Conservation (phyloP, 2,888 invertebrate genomes). For the Eupithecia abbreviata region DNA sequence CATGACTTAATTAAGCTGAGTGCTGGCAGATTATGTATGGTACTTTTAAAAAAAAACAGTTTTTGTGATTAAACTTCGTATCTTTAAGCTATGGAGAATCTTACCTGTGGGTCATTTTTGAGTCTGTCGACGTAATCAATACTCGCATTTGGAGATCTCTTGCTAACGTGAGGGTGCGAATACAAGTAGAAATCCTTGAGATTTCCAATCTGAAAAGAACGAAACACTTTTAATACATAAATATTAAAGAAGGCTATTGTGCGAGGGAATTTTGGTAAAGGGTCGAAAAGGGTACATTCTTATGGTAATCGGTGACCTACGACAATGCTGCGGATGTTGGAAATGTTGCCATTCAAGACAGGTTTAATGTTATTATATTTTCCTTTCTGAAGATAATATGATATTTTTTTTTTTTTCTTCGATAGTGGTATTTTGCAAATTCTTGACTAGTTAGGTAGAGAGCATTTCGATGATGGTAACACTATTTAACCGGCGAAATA, state of each 20-base stretch:
- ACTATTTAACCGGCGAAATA: too few species aligned
- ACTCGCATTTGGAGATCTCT: conserved; percentile 75
- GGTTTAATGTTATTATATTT: not conserved
- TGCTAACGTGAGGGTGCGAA: conserved; percentile 76
- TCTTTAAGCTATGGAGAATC: too few species aligned
- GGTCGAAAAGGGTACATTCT: conserved; percentile 29
- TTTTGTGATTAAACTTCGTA: too few species aligned
- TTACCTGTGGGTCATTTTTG: conserved; percentile 79
- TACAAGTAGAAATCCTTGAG: conserved; percentile 72
- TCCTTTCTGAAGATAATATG: not conserved
- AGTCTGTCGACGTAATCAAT: conserved; percentile 64
- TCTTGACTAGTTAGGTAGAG: too few species aligned
- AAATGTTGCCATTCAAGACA: conserved; percentile 24
- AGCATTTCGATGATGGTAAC: too few species aligned
- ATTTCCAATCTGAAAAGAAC: conserved; percentile 75
- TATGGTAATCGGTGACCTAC: conserved; percentile 32
- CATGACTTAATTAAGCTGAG: too few species aligned
- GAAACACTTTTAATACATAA: conserved; percentile 38
- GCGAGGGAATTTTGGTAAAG: conserved; percentile 21
- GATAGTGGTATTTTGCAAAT: not conserved
- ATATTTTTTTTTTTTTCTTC: not conserved
- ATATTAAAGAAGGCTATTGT: conserved; percentile 27
- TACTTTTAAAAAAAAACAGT: too few species aligned
- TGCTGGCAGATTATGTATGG: too few species aligned
- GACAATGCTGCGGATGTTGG: conserved; percentile 27